These are phyloP conservation scores for Catostylus mosaicus DNA, from an alignment of 30 jellyfish, hydroid and myxozoan genomes.

Conservation along the genomic window DNA sequence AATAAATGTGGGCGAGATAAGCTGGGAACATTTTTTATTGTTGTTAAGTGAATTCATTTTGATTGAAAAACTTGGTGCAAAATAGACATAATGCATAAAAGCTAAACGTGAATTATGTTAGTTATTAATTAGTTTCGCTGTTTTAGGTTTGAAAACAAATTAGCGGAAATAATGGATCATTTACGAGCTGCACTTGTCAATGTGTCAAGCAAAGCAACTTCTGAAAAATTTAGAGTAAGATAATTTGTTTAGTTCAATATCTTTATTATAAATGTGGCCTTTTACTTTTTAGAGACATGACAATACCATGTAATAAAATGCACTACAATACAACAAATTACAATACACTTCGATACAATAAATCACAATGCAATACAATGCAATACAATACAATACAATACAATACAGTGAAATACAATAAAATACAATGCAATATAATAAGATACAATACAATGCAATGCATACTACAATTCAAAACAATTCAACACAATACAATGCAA, in stretches of 20 bases:
- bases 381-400: not conserved
- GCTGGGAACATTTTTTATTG: too few species aligned
- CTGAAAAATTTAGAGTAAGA: conserved; percentile 94
- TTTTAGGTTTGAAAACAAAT: conserved; percentile 74
- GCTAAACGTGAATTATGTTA: too few species aligned
- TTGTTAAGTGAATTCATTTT: too few species aligned
- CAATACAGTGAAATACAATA: too few species aligned
- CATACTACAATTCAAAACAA: not conserved
- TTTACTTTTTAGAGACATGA: too few species aligned
- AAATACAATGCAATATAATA: too few species aligned
- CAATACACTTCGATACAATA: not conserved
- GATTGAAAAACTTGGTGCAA: too few species aligned
- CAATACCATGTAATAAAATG: not conserved
- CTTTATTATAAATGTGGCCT: too few species aligned
- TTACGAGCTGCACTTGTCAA: conserved; percentile 73
- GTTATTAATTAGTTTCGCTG: too few species aligned
- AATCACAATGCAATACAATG: not conserved
- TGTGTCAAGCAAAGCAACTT: conserved; percentile 77
- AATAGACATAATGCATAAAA: too few species aligned
- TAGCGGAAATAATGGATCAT: conserved; percentile 80
- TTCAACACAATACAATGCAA: not conserved
- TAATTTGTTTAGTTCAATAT: not conserved
- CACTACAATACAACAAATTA: not conserved
- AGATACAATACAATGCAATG: too few species aligned
- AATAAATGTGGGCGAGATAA: too few species aligned